Base-by-base conservation (phyloP, 2,113 vertebrate genomes). In the Cyrtonyx montezumae region DNA sequence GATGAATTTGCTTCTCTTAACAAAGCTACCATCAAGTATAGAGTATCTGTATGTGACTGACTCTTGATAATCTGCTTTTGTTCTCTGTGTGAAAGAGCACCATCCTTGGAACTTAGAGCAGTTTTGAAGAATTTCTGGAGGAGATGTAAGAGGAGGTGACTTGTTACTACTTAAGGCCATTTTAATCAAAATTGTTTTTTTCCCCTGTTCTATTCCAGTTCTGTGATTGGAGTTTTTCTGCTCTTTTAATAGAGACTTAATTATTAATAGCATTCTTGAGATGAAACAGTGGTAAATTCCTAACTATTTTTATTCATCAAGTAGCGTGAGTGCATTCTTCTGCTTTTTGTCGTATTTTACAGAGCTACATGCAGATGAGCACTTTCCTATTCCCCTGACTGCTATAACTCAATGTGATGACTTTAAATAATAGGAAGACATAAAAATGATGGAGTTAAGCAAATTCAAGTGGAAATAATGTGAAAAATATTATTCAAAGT, bases 391-490 rank as follows among this genome's bases (percentile, higher is more conserved):
- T 93, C 79, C 82, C 81, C 32, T 49, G 68, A 22, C 69, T 86
- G 61, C 91, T 63, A 1, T 95, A 90, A 97, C 26, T 97, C 94
- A 95, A 5, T 51, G 32, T 43, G 65, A 88, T 83, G 69, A 5
- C 79, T 89, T 97, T 92, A 90, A 90, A 87, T 91, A 85, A 93
- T 1, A 37, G 56, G 66, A 93, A 87, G 37, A n/a, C 69, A 75
- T 95, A 78, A 97, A 91, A 79, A 91, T 12, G 53, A 82, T 73
- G 63, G 74, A 94, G 81, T 95, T 93, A 95, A 95, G 90, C 68
- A 97, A 95, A 97, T 93, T 94, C 80, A 86, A 71, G 45, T 81
- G 84, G 85, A 97, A 97, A 96, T 93, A 91, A 89, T 80, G 46
- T 79, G 73, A 43, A 88, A 88, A 93, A 43, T 71, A 75, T 42